These are phyloP conservation scores for Calephelis virginiensis DNA, from an alignment of 1,140 invertebrate genomes.

Conservation along the genomic window DNA sequence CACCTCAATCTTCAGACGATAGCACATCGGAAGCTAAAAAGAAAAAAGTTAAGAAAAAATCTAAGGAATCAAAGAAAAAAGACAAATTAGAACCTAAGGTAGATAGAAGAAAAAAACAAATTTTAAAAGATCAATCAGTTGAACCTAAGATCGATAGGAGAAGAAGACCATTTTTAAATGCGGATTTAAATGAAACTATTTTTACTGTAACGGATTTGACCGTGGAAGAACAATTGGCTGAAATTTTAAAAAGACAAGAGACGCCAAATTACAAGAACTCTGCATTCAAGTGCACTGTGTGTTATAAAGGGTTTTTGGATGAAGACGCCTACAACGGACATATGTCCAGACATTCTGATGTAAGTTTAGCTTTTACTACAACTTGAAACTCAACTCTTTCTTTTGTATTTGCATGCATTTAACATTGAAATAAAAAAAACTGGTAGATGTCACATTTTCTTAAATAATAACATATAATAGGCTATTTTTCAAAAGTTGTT, in stretches of 20 bases:
- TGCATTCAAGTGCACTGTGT: slow-evolving; percentile 54
- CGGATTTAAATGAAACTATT: slow-evolving; percentile 58
- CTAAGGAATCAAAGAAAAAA: slow-evolving; percentile 25
- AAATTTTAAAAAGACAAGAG: slow-evolving; percentile 56
- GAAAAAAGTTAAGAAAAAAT: slow-evolving; percentile 30
- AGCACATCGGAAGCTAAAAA: slow-evolving; percentile 39
- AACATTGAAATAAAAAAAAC: too few relatives aligned
- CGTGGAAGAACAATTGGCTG: slow-evolving; percentile 56
- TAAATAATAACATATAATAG: too few relatives aligned
- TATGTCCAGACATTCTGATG: slow-evolving; percentile 55
- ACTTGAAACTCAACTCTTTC: neutral
- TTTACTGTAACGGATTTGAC: slow-evolving; percentile 61
- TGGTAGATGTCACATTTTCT: too few relatives aligned
- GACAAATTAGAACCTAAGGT: slow-evolving; percentile 51
- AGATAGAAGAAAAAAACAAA: slow-evolving; percentile 56
- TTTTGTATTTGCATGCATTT: neutral
- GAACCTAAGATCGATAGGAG: slow-evolving; percentile 63
- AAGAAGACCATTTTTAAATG: slow-evolving; percentile 59
- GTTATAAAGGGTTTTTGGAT: slow-evolving; percentile 67
- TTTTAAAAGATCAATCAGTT: slow-evolving; percentile 40
- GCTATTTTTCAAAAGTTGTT: too few relatives aligned
- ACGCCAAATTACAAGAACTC: slow-evolving; percentile 60
- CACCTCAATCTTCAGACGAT: slow-evolving; percentile 43
- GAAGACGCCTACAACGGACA: slow-evolving; percentile 60
- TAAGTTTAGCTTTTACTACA: slow-evolving; percentile 35